These are phyloP conservation scores for Campoplex nolae DNA, from an alignment of 2,888 invertebrate species.

Conservation along the genomic window DNA sequence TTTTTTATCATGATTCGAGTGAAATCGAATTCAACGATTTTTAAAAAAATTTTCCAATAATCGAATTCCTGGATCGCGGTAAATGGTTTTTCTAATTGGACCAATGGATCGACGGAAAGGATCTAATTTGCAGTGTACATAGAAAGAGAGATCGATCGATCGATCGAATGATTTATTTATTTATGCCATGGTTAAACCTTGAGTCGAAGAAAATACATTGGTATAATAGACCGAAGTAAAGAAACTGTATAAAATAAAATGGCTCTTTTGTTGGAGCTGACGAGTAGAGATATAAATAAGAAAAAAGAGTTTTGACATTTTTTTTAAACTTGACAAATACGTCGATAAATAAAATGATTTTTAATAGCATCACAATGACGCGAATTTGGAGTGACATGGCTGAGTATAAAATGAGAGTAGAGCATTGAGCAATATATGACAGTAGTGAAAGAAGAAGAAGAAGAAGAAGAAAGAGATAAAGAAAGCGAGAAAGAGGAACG, in stretches of 20 bases:
- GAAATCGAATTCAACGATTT: no score
- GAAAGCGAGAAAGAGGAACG: neutral
- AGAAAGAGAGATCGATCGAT: conserved; percentile 3
- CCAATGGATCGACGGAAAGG: neutral
- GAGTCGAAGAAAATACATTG: neutral
- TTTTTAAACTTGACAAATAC: neutral
- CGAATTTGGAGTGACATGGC: neutral
- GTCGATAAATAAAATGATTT: neutral
- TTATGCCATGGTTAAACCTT: conserved; percentile 14
- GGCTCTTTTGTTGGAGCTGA: no score
- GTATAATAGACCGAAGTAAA: neutral
- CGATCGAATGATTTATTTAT: conserved; percentile 10
- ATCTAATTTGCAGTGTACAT: conserved; percentile 13
- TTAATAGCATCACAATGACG: neutral
- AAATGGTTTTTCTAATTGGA: no score
- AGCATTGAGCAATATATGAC: neutral
- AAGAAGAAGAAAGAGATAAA: no score
- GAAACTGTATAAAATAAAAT: neutral
- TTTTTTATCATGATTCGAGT: no score
- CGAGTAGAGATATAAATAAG: neutral
- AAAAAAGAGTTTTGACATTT: neutral
- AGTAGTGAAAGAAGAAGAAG: neutral
- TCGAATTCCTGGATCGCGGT: neutral
- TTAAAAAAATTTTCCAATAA: neutral
- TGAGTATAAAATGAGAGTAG: neutral